Percentiles rank a stretch among this genome's conserved stretches.
Evolutionary conservation across 2,797 vertebrate genomes (phyloP).

Genomic region (Neostethus bicornis): DNA sequence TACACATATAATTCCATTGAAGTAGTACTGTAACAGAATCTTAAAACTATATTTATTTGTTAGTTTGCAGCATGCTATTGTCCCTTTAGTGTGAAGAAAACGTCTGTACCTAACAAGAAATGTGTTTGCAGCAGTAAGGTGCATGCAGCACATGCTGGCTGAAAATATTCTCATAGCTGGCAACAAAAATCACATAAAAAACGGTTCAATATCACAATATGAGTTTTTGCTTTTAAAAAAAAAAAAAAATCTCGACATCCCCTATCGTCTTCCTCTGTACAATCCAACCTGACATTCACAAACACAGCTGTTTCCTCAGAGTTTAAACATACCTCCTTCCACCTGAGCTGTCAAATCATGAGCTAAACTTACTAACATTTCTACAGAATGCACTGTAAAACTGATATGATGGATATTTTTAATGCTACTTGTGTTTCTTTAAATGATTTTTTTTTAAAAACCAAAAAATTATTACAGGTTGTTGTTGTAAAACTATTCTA

Average conservation of each 20-base stretch:
- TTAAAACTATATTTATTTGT: neutral
- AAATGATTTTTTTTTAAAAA: too few relatives aligned
- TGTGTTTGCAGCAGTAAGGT: conserved; percentile 58
- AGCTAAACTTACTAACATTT: conserved; percentile 11
- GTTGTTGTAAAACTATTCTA: neutral
- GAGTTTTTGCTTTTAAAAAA: conserved; percentile 24
- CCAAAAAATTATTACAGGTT: neutral
- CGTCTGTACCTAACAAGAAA: conserved; percentile 40
- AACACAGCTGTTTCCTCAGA: conserved; percentile 5
- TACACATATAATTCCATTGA: too few relatives aligned
- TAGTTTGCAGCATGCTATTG: conserved; percentile 20
- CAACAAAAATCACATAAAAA: conserved; percentile 37
- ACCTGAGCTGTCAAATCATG: conserved; percentile 15
- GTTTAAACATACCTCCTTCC: neutral
- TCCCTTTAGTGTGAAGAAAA: conserved; percentile 57
- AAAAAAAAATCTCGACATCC: conserved; percentile 27
- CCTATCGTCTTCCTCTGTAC: conserved; percentile 28
- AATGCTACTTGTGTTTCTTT: neutral
- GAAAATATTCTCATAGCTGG: conserved; percentile 39
- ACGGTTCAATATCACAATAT: conserved; percentile 36
- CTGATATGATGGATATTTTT: neutral
- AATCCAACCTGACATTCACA: conserved; percentile 28
- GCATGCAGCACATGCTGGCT: conserved; percentile 61
- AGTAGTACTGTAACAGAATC: neutral
- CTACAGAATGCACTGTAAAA: neutral